Evolutionary conservation across 2,113 vertebrate species (phyloP), one percentile per base, ranked within the genome.

Genomic region (Mormoops blainvillei): DNA sequence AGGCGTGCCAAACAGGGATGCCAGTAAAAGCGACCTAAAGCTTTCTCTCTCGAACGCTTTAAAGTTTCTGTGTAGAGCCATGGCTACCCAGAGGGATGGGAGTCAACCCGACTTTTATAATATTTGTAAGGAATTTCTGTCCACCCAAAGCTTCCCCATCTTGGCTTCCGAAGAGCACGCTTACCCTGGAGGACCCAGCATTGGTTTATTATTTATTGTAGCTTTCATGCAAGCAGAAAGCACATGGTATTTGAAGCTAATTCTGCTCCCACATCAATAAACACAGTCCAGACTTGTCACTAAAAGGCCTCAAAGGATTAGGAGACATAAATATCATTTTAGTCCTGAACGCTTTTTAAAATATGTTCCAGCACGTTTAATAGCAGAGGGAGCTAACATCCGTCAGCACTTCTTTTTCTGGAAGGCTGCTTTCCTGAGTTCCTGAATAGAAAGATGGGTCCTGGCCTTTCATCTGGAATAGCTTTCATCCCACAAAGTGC

Each of bases 181-280:
- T 68, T 67, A 87, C 56, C 41, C n/a, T 48, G 15, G 3, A 10
- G 78, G 50, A 70, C 33, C 28, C n/a, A 54, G 81, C 33, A 24
- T 41, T 31, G 3, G 83, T 71, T 71, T 92, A 77, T 87, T 89
- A 61, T 61, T 89, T 94, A 87, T 92, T 84, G 54, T 3, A 71
- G 70, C 87, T 94, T 89, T 89, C 58, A 36, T 43, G 56, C 4
- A 67, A 58, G n/a, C 68, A 92, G 76, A 94, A 78, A 95, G 87
- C 61, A 95, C 85, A 93, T 41, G 28, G 70, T 74, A 94, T 97
- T 94, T 87, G 91, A 87, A 94, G 76, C 94, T 82, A 76, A 95
- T 90, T 91, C 90, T 95, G 48, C 63, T 76, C 65, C 76, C 65
- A 70, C 2, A 0, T 89, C 80, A 96, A 95, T 63, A 95, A 84